Conservation (phyloP, 35 echinoderm and acorn worm genomes). For the Holothuria glaberrima region DNA sequence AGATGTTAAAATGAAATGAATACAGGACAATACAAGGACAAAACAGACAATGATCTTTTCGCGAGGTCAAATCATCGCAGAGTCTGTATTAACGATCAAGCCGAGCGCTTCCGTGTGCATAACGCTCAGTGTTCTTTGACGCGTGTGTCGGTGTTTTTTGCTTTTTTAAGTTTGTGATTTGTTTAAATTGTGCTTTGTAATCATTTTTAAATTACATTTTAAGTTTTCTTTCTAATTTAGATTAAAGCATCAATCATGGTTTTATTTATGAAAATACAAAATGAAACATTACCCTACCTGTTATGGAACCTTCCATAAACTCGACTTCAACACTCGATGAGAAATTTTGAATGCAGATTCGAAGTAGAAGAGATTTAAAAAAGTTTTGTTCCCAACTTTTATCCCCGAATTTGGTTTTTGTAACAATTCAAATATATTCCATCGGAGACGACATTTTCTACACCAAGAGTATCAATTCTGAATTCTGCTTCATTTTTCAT, state of each 20-base stretch:
- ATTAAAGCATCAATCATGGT: background rate
- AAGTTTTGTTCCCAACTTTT: no score
- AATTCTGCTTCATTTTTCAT: background rate
- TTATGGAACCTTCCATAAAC: no score
- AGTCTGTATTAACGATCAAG: background rate
- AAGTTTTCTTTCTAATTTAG: background rate
- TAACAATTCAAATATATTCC: no score
- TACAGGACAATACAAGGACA: conserved; percentile 42
- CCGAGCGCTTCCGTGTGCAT: background rate
- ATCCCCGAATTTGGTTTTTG: no score
- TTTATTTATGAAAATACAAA: background rate
- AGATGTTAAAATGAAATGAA: background rate
- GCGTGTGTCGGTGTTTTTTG: background rate
- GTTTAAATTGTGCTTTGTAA: background rate
- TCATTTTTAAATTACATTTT: background rate
- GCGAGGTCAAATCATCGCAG: conserved; percentile 2
- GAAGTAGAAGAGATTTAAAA: no score
- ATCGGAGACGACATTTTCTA: no score
- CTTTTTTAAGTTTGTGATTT: background rate
- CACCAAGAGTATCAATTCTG: no score
- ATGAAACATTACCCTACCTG: no score
- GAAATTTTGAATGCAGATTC: no score
- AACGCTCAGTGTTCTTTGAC: background rate
- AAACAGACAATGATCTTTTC: background rate
- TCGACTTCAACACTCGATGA: no score